phyloP scores from a whole-genome alignment of 2,888 invertebrate genomes.

The Rhagophthalmus giganteus region DNA sequence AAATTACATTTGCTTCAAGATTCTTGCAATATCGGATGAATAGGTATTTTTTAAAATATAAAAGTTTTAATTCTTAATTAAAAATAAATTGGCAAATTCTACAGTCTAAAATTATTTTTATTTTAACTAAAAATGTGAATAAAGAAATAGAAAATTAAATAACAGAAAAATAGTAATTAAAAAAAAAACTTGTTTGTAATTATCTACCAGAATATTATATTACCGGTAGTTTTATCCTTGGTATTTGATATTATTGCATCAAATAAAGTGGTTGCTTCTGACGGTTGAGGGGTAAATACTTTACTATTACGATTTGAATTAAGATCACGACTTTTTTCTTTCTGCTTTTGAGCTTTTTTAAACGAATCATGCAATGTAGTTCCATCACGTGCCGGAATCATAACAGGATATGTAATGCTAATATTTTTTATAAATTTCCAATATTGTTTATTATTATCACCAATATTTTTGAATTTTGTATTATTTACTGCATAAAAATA shows the following conservation, averaged over 20 bases:
- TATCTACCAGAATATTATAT: conserved; percentile 22
- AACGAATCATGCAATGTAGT: conserved; percentile 46
- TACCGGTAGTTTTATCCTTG: conserved; percentile 37
- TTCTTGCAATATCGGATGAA: not conserved
- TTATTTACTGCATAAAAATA: conserved; percentile 48
- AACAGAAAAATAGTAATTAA: conserved; percentile 9
- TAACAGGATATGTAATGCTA: conserved; percentile 69
- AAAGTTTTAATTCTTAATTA: no score
- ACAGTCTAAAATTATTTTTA: no score
- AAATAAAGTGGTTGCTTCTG: conserved; percentile 39
- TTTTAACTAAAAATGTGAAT: no score
- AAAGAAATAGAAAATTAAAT: conserved; percentile 21
- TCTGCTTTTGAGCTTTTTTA: conserved; percentile 52
- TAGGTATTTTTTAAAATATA: no score
- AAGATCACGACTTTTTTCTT: conserved; percentile 55
- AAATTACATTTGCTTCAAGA: not conserved
- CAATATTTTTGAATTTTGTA: conserved; percentile 45
- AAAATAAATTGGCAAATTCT: no score
- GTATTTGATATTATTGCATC: conserved; percentile 25
- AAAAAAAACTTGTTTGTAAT: conserved; percentile 10
- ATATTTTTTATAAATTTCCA: conserved; percentile 53
- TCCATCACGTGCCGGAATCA: conserved; percentile 57
- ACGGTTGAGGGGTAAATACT: conserved; percentile 46
- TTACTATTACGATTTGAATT: conserved; percentile 53
- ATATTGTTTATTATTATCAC: conserved; percentile 47